Evolutionary conservation across 2,888 invertebrate species (phyloP).

Genomic region (Acleris cristana): DNA sequence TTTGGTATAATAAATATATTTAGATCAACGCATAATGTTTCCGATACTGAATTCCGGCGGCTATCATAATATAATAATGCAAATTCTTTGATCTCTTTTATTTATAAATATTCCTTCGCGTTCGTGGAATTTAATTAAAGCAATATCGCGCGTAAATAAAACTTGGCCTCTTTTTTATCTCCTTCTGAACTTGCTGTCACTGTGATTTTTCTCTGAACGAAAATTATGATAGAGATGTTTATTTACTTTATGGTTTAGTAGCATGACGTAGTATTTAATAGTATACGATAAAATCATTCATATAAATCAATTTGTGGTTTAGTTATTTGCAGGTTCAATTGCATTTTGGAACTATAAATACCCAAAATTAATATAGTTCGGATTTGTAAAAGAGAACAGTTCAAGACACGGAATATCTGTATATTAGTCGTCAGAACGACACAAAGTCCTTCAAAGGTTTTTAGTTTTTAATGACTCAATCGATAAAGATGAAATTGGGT

Average conservation of each 20-base stretch:
- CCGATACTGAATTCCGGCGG: slow-evolving; percentile 15
- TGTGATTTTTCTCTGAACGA: slow-evolving; percentile 1
- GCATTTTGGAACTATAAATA: too few relatives aligned
- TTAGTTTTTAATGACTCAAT: too few relatives aligned
- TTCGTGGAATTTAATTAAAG: slow-evolving; percentile 25
- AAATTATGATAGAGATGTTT: background rate
- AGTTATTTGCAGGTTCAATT: too few relatives aligned
- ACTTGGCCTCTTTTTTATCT: slow-evolving; percentile 20
- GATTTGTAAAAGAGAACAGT: too few relatives aligned
- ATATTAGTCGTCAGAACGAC: too few relatives aligned
- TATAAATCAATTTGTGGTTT: too few relatives aligned
- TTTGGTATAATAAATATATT: slow-evolving; percentile 5
- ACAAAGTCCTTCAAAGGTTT: too few relatives aligned
- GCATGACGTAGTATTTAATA: too few relatives aligned
- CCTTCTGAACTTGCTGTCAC: background rate
- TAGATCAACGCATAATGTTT: slow-evolving; percentile 23
- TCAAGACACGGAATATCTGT: too few relatives aligned
- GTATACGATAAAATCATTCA: too few relatives aligned
- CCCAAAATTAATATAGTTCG: too few relatives aligned
- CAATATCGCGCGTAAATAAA: slow-evolving; percentile 19
- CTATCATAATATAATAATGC: background rate
- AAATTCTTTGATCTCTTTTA: slow-evolving; percentile 19
- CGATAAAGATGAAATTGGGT: too few relatives aligned
- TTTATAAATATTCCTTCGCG: slow-evolving; percentile 11
- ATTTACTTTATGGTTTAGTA: background rate